Conservation (phyloP, 2,888 invertebrate species). For the Trissolcus japonicus region DNA sequence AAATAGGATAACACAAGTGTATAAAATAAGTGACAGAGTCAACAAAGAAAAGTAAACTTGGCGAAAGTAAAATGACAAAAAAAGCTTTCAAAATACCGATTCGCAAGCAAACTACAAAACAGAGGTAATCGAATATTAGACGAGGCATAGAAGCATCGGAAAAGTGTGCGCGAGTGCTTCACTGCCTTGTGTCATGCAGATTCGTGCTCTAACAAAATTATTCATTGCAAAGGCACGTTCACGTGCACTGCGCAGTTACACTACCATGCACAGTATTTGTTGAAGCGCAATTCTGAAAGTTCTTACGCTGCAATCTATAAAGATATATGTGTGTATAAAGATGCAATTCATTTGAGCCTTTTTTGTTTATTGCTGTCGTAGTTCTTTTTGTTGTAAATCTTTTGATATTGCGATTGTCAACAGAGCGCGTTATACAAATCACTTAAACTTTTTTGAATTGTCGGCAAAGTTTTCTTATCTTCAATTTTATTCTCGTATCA, state of each 20-base stretch:
- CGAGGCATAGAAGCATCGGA: constrained; percentile 47
- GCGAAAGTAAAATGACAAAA: constrained; percentile 46
- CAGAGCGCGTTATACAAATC: no score
- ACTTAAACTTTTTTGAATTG: no score
- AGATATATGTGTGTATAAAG: constrained; percentile 7
- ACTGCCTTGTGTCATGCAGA: constrained; percentile 54
- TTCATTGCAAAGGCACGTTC: constrained; percentile 51
- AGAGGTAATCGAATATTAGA: constrained; percentile 51
- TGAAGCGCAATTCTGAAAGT: constrained; percentile 33
- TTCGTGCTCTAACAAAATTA: constrained; percentile 53
- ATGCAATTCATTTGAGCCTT: neutral
- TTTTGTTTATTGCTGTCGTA: neutral
- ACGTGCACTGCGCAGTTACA: constrained; percentile 40
- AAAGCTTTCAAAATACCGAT: constrained; percentile 54
- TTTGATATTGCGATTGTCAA: no score
- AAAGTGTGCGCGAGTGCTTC: constrained; percentile 43
- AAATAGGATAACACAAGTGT: constrained; percentile 31
- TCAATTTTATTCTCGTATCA: no score
- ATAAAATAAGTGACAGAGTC: constrained; percentile 35
- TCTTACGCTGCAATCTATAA: constrained; percentile 19
- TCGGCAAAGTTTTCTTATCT: no score
- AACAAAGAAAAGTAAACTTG: constrained; percentile 44
- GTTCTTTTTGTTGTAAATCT: neutral
- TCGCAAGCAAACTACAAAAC: constrained; percentile 49
- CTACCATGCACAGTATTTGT: constrained; percentile 45